These are phyloP conservation scores for Barnardius zonarius DNA, from an alignment of 2,113 vertebrate genomes.

Conservation along the genomic window DNA sequence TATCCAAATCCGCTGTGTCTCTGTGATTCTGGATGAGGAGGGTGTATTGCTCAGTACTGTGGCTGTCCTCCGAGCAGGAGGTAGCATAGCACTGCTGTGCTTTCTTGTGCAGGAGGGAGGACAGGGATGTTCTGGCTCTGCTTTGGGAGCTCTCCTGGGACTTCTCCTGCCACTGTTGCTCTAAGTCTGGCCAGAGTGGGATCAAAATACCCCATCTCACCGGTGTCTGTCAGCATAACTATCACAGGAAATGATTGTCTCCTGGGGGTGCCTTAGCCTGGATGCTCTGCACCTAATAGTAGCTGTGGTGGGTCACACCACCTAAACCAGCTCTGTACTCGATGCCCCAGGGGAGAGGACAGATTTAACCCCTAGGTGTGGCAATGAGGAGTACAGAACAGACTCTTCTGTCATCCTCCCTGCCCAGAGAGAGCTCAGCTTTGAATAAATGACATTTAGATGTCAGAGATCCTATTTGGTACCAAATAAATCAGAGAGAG, in stretches of 20 bases:
- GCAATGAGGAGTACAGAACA: not conserved
- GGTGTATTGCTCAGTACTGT: not conserved
- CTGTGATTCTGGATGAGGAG: rapidly evolving
- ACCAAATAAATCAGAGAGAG: not conserved
- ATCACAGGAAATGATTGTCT: not conserved
- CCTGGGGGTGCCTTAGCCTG: not conserved
- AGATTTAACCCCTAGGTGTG: not conserved
- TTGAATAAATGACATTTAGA: not conserved
- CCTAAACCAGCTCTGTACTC: not conserved
- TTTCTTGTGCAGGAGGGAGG: not conserved
- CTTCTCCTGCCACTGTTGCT: not conserved
- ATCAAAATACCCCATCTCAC: not conserved
- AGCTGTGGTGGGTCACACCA: not conserved
- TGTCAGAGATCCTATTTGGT: not conserved
- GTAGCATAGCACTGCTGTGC: rapidly evolving
- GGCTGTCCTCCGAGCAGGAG: not conserved
- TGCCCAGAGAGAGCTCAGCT: not conserved
- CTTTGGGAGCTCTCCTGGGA: not conserved
- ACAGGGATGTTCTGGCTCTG: not conserved
- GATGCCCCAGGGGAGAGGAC: not conserved
- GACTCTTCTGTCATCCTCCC: not conserved
- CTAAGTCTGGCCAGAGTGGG: not conserved
- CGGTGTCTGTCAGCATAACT: not conserved
- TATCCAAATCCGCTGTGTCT: not conserved
- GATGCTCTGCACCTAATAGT: not conserved